Percentiles rank a stretch among this genome's conserved stretches.
These are phyloP conservation scores for Delia radicum DNA, from an alignment of 1,140 invertebrate genomes.

Conservation along the genomic window DNA sequence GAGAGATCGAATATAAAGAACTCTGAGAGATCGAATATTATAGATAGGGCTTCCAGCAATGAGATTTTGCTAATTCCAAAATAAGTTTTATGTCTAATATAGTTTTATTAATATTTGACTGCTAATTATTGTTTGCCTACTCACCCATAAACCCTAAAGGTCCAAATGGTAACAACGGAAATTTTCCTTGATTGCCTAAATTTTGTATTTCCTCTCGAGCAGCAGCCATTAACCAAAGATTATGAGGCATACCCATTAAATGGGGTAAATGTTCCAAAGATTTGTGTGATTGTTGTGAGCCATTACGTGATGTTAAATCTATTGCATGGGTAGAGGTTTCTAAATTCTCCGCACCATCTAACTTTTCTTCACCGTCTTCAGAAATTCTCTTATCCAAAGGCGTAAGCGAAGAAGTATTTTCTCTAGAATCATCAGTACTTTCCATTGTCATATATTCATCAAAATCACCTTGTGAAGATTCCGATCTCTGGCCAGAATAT, in stretches of 20 bases:
- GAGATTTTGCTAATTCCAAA: too few relatives aligned
- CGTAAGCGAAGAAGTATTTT: conserved; percentile 41
- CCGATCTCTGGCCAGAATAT: conserved; percentile 48
- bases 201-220: conserved; percentile 50
- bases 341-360: conserved; percentile 5
- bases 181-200: conserved; percentile 46
- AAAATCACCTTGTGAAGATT: conserved; percentile 52
- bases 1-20: too few relatives aligned
- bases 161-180: conserved; percentile 74
- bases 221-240: conserved; percentile 49
- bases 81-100: too few relatives aligned
- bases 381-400: conserved; percentile 31
- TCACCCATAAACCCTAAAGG: conserved; percentile 69
- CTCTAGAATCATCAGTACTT: conserved; percentile 49
- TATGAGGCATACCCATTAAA: conserved; percentile 45
- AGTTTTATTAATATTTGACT: too few relatives aligned
- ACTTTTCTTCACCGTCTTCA: conserved; percentile 26
- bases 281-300: conserved; percentile 26
- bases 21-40: too few relatives aligned
- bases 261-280: conserved; percentile 31
- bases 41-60: too few relatives aligned
- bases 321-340: conserved; percentile 40
- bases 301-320: conserved; percentile 47
- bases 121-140: conserved; percentile 25
- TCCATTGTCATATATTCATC: conserved; percentile 55